These are phyloP conservation scores for Cryptotermes secundus DNA, from an alignment of 1,140 invertebrate genomes.

Conservation along the genomic window DNA sequence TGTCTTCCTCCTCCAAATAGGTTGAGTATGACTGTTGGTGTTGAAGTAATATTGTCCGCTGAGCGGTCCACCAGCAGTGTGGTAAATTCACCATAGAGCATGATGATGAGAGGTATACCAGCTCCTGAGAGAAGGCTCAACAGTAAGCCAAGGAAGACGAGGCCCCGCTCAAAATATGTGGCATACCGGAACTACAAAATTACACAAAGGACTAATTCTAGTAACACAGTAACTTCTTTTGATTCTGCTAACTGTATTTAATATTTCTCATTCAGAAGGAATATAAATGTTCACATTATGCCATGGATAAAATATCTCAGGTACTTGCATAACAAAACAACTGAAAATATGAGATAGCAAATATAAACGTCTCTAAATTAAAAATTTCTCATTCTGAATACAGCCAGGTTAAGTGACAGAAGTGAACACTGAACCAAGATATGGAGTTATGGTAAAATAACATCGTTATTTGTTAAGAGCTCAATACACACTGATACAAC, in stretches of 20 bases:
- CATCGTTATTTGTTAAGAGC: too few species aligned
- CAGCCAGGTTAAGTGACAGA: neutral
- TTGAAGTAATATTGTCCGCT: conserved; percentile 53
- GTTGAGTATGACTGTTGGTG: conserved; percentile 55
- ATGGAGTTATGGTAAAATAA: too few species aligned
- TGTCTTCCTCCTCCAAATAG: conserved; percentile 63
- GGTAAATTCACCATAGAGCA: conserved; percentile 70
- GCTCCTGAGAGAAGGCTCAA: conserved; percentile 60
- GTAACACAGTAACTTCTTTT: neutral
- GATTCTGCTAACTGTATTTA: neutral
- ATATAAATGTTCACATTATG: neutral
- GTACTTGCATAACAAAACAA: neutral
- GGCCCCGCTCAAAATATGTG: conserved; percentile 55
- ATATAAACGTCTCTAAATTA: too few species aligned
- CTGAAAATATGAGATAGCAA: neutral
- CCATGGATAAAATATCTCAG: neutral
- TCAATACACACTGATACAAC: too few species aligned
- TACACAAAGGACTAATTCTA: neutral
- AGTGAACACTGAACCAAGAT: neutral
- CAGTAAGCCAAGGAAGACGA: conserved; percentile 56
- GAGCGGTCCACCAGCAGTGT: conserved; percentile 63
- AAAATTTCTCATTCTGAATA: neutral
- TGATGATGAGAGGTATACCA: conserved; percentile 60
- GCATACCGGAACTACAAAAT: conserved; percentile 61
- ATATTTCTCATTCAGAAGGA: neutral